These are phyloP conservation scores for Drosophila lini DNA, from an alignment of 1,140 invertebrate species.

Conservation along the genomic window DNA sequence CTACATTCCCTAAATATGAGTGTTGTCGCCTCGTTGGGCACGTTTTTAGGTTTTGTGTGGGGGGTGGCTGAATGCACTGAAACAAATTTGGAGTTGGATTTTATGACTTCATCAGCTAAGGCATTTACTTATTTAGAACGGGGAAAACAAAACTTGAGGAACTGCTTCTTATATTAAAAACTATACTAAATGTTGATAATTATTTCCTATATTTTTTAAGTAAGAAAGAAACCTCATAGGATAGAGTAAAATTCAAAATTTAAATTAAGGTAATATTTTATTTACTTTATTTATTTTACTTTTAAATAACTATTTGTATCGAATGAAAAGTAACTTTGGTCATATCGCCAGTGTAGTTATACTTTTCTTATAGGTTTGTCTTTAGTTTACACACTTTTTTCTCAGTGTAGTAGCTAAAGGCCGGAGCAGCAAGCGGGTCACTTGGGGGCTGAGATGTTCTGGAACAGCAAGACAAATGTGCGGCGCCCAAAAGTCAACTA, in stretches of 20 bases:
- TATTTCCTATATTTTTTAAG: no score
- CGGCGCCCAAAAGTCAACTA: conserved; percentile 70
- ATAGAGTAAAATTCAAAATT: no score
- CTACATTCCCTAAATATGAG: conserved; percentile 44
- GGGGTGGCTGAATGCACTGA: background rate
- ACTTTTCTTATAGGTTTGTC: no score
- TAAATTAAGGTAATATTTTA: no score
- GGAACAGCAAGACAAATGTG: conserved; percentile 62
- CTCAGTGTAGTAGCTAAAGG: conserved; percentile 4
- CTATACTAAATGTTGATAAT: no score
- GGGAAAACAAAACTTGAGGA: background rate
- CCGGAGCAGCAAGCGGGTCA: background rate
- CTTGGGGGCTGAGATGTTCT: conserved; percentile 10
- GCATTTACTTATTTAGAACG: background rate
- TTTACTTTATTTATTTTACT: no score
- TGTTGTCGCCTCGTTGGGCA: conserved; percentile 32
- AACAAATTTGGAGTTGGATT: background rate
- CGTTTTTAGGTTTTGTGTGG: background rate
- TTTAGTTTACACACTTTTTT: background rate
- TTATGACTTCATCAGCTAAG: background rate
- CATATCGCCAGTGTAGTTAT: no score
- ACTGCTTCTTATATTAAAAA: no score
- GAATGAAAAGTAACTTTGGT: no score
- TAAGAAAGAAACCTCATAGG: no score
- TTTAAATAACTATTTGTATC: background rate